Evolutionary conservation across 2,113 vertebrate genomes (phyloP).

Genomic region (Bos javanicus): DNA sequence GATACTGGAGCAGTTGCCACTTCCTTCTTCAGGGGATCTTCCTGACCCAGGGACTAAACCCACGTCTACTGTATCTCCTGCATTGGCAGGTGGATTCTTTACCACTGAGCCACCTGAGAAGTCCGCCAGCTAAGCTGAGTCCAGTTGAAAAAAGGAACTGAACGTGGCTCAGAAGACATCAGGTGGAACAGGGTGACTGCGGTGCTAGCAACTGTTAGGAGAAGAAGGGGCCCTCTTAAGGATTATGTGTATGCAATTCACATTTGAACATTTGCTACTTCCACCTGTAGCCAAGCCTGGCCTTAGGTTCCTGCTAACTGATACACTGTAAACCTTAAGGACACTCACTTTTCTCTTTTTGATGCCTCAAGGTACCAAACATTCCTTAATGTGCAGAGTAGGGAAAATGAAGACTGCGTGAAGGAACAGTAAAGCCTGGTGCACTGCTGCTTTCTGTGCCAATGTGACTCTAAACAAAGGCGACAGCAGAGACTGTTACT

Average conservation of each 20-base stretch:
- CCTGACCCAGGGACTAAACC: neutral
- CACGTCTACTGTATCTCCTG: neutral
- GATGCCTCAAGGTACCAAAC: neutral
- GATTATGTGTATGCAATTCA: fast-evolving
- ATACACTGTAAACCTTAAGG: neutral
- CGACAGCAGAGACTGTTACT: fast-evolving
- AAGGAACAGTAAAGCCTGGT: neutral
- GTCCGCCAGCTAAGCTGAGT: neutral
- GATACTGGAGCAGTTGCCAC: neutral
- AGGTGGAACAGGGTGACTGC: neutral
- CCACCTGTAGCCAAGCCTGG: neutral
- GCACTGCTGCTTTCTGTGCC: no score
- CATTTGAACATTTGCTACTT: neutral
- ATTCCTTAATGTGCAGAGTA: neutral
- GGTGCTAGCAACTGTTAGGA: fast-evolving
- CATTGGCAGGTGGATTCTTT: neutral
- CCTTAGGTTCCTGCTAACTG: neutral
- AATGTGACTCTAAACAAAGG: neutral
- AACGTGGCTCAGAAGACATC: neutral
- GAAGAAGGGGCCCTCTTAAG: neutral
- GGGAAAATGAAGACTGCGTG: neutral
- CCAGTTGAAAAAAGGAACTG: neutral
- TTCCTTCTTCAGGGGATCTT: neutral
- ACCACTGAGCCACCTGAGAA: neutral
- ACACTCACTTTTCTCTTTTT: neutral